Conservation (phyloP, 2,113 vertebrate genomes). For the Atherinomorus stipes region DNA sequence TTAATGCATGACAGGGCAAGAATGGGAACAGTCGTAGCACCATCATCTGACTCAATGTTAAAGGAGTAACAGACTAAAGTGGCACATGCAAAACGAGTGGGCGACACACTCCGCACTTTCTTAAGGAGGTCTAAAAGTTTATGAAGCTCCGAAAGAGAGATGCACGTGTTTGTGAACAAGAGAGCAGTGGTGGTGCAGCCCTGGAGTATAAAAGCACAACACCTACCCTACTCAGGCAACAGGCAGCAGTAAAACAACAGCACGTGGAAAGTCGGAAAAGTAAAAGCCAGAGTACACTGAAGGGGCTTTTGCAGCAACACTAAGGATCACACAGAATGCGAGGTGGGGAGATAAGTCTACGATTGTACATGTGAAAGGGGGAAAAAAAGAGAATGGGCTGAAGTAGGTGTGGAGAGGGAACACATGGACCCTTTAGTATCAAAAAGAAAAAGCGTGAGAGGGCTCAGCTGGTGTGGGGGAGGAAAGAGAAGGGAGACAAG, state of each 20-base stretch:
- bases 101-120: slow-evolving; percentile 2
- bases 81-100: background rate
- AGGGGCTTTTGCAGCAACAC: slow-evolving; percentile 13
- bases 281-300: slow-evolving; percentile 47
- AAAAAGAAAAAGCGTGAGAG: slow-evolving; percentile 31
- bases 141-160: slow-evolving; percentile 9
- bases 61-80: background rate
- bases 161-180: slow-evolving; percentile 15
- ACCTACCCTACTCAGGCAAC: slow-evolving; percentile 12
- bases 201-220: slow-evolving; percentile 15
- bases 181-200: slow-evolving; percentile 30
- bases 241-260: slow-evolving; percentile 43
- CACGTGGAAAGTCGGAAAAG: slow-evolving; percentile 37
- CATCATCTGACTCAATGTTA: slow-evolving; percentile 18
- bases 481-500: slow-evolving; percentile 24
- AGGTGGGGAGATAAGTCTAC: slow-evolving; percentile 13
- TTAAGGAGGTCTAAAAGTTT: slow-evolving; percentile 8
- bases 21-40: background rate
- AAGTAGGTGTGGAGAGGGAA: slow-evolving; percentile 53
- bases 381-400: slow-evolving; percentile 35
- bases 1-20: slow-evolving; percentile 9
- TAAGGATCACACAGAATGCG: slow-evolving; percentile 33
- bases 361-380: slow-evolving; percentile 15
- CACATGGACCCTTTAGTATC: slow-evolving; percentile 56
- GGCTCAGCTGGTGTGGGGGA: slow-evolving; percentile 65